Conservation (phyloP, 2,113 vertebrate species). For the Typhlomys cinereus region DNA sequence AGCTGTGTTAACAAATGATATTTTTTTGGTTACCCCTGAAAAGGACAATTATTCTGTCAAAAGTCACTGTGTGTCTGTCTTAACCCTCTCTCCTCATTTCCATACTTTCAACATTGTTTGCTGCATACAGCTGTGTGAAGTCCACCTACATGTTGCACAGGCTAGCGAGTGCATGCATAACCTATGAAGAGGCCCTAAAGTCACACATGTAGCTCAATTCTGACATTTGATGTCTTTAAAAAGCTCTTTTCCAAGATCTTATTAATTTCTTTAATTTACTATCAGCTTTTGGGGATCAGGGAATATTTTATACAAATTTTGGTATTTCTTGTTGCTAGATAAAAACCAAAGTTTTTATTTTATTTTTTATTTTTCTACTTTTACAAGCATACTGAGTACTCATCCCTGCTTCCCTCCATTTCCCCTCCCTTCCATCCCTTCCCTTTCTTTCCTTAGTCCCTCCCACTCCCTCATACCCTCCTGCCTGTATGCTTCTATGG, state of each 20-base stretch:
- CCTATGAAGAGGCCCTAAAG: neutral
- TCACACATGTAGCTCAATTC: neutral
- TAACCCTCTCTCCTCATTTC: neutral
- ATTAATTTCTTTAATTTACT: too few species aligned
- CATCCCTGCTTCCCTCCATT: too few species aligned
- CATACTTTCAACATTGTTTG: neutral
- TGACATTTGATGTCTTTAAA: too few species aligned
- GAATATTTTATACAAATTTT: conserved; percentile 6
- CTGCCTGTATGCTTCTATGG: too few species aligned
- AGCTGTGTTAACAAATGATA: neutral
- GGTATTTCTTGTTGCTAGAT: neutral
- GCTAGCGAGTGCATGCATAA: neutral
- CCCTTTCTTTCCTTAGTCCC: too few species aligned
- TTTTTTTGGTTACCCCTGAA: too few species aligned
- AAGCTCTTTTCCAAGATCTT: too few species aligned
- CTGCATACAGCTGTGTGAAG: neutral
- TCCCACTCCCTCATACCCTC: too few species aligned
- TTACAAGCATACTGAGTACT: too few species aligned
- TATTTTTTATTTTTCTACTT: too few species aligned
- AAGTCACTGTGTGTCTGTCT: neutral
- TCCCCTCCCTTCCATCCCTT: too few species aligned
- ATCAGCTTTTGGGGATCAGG: neutral
- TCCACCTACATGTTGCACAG: neutral
- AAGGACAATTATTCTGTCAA: neutral
- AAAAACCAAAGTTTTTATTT: neutral